Conservation (phyloP, 2,113 vertebrate genomes). For the Hirundichthys speculiger region DNA sequence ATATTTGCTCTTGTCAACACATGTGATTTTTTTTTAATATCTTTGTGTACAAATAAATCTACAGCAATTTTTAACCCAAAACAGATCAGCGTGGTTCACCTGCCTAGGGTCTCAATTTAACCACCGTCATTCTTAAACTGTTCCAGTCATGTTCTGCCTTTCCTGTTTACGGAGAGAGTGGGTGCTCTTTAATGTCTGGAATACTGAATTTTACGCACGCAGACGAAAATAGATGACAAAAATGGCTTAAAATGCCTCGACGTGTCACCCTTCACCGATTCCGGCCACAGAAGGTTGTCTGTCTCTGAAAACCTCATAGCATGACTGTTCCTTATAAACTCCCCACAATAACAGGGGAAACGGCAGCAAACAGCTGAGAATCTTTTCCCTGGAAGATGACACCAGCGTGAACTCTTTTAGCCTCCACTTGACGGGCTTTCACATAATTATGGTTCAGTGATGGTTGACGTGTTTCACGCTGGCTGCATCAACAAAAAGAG, state of each 20-base stretch:
- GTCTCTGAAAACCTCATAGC: constrained; percentile 56
- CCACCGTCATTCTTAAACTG: not conserved
- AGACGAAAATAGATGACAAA: constrained; percentile 33
- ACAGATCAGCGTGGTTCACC: too few relatives aligned
- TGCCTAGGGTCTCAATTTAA: too few relatives aligned
- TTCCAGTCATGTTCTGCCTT: constrained; percentile 1
- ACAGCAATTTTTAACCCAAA: too few relatives aligned
- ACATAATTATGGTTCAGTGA: constrained; percentile 27
- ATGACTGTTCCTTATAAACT: constrained; percentile 45
- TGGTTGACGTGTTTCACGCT: constrained; percentile 12
- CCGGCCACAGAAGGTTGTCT: constrained; percentile 35
- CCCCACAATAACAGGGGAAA: constrained; percentile 24
- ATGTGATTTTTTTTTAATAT: too few relatives aligned
- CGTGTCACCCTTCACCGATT: constrained; percentile 14
- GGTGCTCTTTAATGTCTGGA: constrained; percentile 30
- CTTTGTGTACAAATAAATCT: too few relatives aligned
- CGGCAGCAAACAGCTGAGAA: constrained; percentile 15
- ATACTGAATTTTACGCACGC: constrained; percentile 15
- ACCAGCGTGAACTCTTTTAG: not conserved
- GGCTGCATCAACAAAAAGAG: constrained; percentile 7
- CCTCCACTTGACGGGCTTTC: constrained; percentile 7
- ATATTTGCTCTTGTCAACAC: too few relatives aligned
- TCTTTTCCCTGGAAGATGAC: constrained; percentile 17
- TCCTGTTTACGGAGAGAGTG: constrained; percentile 18
- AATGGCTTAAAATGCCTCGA: constrained; percentile 33